Percentiles rank a stretch among this genome's conserved stretches.
These are phyloP conservation scores for Apis florea DNA, from an alignment of 1,140 invertebrate species.

Conservation along the genomic window DNA sequence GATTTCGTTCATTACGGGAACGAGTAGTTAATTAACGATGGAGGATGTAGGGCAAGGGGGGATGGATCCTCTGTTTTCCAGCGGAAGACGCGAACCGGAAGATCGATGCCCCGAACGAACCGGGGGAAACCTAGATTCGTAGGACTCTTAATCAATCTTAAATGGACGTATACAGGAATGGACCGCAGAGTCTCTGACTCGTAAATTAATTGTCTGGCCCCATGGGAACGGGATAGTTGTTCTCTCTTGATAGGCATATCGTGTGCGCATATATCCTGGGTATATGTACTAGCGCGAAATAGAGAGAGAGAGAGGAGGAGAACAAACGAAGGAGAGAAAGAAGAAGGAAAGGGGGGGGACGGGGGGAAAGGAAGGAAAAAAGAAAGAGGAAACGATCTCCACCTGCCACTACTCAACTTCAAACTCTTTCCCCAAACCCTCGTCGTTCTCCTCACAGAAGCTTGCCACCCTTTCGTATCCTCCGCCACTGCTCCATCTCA, in stretches of 20 bases:
- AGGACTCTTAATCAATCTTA: slow-evolving; percentile 68
- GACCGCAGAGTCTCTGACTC: slow-evolving; percentile 41
- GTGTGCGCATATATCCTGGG: background rate
- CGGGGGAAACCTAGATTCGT: slow-evolving; percentile 31
- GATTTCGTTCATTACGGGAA: slow-evolving; percentile 34
- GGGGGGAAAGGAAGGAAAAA: background rate
- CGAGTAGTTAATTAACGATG: slow-evolving; percentile 33
- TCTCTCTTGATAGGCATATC: slow-evolving; percentile 4
- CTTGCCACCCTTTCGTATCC: slow-evolving; percentile 44
- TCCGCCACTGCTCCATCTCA: slow-evolving; percentile 10
- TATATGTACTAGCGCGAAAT: background rate
- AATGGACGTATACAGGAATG: slow-evolving; percentile 52
- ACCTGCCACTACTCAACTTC: slow-evolving; percentile 62
- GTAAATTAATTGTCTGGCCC: slow-evolving; percentile 69
- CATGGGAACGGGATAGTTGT: background rate
- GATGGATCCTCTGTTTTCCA: slow-evolving; percentile 1
- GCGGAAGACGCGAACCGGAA: slow-evolving; percentile 15
- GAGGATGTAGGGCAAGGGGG: background rate
- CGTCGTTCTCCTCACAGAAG: slow-evolving; percentile 24
- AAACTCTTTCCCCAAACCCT: slow-evolving; percentile 44
- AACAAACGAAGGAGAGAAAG: background rate
- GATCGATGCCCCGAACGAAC: slow-evolving; percentile 21
- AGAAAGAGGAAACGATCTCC: slow-evolving; percentile 29
- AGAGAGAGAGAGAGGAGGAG: background rate
- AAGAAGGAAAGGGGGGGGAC: background rate